Evolutionary conservation across 2,113 vertebrate genomes (phyloP).

Genomic region (Ariopsis seemanni): DNA sequence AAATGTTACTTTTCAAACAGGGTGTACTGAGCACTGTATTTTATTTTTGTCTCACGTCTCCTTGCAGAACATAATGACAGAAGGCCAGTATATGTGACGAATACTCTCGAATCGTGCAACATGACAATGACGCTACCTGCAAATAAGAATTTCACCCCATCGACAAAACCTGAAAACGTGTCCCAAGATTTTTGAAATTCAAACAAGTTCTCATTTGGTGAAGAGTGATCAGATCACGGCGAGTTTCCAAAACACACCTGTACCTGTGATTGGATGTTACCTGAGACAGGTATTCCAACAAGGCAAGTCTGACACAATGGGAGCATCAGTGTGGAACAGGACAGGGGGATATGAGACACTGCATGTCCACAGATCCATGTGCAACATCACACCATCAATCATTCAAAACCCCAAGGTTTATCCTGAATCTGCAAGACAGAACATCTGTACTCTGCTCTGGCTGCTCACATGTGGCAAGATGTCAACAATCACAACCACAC

Average conservation of each 20-base stretch:
- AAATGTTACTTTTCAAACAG: too few species aligned
- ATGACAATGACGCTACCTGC: too few species aligned
- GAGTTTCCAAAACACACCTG: slow-evolving; percentile 16
- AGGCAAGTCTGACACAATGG: background rate
- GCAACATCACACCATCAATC: background rate
- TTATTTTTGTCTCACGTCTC: too few species aligned
- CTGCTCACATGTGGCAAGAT: background rate
- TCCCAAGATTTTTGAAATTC: too few species aligned
- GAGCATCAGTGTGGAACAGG: background rate
- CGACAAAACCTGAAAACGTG: too few species aligned
- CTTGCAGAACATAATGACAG: too few species aligned
- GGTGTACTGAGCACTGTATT: too few species aligned
- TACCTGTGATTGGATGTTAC: slow-evolving; percentile 16
- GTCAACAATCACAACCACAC: background rate
- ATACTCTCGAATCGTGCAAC: too few species aligned
- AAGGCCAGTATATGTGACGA: too few species aligned
- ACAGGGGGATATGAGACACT: background rate
- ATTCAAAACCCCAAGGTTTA: background rate
- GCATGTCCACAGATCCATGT: background rate
- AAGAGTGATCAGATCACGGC: background rate
- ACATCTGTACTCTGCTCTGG: background rate
- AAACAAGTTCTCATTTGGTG: background rate
- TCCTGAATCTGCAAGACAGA: background rate
- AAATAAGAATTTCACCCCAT: too few species aligned
- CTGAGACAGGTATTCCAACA: background rate